Evolutionary conservation across 2,797 vertebrate genomes (phyloP), one percentile per base, ranked within the genome.

Genomic region (Halcyon badia): DNA sequence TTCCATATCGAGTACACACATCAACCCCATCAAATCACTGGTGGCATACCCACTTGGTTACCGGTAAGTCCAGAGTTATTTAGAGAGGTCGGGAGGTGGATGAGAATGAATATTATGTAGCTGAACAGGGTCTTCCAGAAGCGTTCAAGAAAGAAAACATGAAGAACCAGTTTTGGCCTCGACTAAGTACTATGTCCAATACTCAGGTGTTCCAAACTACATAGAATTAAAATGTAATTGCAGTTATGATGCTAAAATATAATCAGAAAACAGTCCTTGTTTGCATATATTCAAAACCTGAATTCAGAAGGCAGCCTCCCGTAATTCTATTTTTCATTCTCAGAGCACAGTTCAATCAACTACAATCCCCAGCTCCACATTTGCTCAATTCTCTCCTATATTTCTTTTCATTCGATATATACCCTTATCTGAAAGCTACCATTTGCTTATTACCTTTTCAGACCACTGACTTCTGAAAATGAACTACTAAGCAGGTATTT

Each of bases 371-470:
- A 81, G 56, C 37, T 77, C 48, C 48, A 68, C 17, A 33, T 42
- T 39, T 44, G 15, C 58, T 61, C 72, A 77, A 2, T 68, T 85
- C 75, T 69, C 48, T 66, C 35, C 37, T 35, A 0, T 17, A 58
- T 65, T 82, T 81, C 49, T 80, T 90, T 76, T 57, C 25, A 71
- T 93, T 81, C 30, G 71, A 35, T 60, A 39, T 46, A 60, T 13
- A 56, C 6, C 28, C 58, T 82, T 77, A 76, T 75, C 54, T 94
- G 37, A 92, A 83, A 87, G 88, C 41, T 65, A 68, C 58, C 8
- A 18, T 81, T 95, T 86, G 39, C 89, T 88, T 75, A 87, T 78
- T 90, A 83, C 58, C 58, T 94, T 91, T 86, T 91, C 87, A 95
- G 83, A 58, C 81, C 78, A 71, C 60, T 44, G 25, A 37, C 61